A percentile compares a stretch with the other conserved stretches of the same genome.
Conservation (phyloP, 2,888 invertebrate genomes). For the Deroplatys truncata region DNA sequence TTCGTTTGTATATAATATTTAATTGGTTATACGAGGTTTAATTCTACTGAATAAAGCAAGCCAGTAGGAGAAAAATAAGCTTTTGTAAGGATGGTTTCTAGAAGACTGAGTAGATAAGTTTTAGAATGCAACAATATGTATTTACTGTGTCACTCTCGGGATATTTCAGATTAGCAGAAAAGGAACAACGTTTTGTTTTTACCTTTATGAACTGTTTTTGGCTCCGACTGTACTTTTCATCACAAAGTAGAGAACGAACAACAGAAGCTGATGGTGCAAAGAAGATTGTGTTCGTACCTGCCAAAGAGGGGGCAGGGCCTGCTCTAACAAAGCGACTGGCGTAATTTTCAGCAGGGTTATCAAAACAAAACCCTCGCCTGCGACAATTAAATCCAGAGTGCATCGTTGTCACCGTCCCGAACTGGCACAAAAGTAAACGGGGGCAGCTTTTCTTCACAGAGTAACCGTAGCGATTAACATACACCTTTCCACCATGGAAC, state of each 20-base stretch:
- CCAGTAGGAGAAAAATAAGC: too few species aligned
- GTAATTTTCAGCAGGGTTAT: neutral
- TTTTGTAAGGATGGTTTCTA: too few species aligned
- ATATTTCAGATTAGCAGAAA: too few species aligned
- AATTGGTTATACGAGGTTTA: too few species aligned
- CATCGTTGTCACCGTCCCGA: neutral
- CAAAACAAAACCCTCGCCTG: neutral
- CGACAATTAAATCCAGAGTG: neutral
- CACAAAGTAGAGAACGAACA: neutral
- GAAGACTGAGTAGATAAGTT: too few species aligned
- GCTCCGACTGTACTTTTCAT: neutral
- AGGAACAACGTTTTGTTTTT: too few species aligned
- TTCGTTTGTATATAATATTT: too few species aligned
- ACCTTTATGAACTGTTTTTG: too few species aligned
- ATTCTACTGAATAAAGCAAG: too few species aligned
- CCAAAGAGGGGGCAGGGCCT: neutral
- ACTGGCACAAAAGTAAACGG: neutral
- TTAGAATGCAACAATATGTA: too few species aligned
- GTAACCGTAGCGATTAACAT: neutral
- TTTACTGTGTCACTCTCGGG: too few species aligned
- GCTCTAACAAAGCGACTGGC: neutral
- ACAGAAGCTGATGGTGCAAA: neutral
- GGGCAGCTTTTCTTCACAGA: neutral
- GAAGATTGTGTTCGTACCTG: neutral
- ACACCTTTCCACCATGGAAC: neutral